Conservation (phyloP, 2,888 invertebrate genomes). For the Petrolisthes manimaculis region DNA sequence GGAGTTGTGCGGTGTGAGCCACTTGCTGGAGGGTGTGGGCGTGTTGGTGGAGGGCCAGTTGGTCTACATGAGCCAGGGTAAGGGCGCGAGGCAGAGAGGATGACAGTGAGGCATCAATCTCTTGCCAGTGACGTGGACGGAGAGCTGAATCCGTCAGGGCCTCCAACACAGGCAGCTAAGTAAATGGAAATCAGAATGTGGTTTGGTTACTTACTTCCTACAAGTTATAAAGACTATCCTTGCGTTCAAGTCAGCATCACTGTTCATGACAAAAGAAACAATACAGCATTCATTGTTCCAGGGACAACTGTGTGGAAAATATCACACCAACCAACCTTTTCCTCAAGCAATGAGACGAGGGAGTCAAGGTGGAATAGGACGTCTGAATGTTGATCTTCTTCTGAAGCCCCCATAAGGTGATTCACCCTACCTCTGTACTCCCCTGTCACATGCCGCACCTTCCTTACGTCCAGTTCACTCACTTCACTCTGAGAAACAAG, state of each 20-base stretch:
- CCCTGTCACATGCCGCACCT: conserved; percentile 38
- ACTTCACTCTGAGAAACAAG: conserved; percentile 33
- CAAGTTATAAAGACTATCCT: no score
- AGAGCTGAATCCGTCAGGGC: conserved; percentile 57
- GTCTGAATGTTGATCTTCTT: conserved; percentile 30
- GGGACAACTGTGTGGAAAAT: no score
- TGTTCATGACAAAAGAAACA: no score
- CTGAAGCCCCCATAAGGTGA: conserved; percentile 43
- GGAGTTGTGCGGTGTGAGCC: conserved; percentile 54
- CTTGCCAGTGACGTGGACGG: conserved; percentile 57
- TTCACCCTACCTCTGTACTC: conserved; percentile 41
- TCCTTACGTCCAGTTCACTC: conserved; percentile 36
- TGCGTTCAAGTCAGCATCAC: no score
- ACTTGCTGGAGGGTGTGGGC: conserved; percentile 55
- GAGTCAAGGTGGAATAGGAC: conserved; percentile 49
- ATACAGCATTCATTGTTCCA: background rate
- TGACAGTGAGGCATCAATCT: conserved; percentile 53
- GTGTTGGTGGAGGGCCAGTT: conserved; percentile 42
- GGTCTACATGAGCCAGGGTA: conserved; percentile 48
- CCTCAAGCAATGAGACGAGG: conserved; percentile 44
- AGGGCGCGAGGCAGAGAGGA: conserved; percentile 45
- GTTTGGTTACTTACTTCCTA: no score
- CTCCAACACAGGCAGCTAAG: conserved; percentile 56
- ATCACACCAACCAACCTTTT: conserved; percentile 32
- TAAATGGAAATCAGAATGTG: background rate